These are phyloP conservation scores for Cyanocitta stelleri DNA, from an alignment of 2,113 vertebrate genomes.

Conservation along the genomic window DNA sequence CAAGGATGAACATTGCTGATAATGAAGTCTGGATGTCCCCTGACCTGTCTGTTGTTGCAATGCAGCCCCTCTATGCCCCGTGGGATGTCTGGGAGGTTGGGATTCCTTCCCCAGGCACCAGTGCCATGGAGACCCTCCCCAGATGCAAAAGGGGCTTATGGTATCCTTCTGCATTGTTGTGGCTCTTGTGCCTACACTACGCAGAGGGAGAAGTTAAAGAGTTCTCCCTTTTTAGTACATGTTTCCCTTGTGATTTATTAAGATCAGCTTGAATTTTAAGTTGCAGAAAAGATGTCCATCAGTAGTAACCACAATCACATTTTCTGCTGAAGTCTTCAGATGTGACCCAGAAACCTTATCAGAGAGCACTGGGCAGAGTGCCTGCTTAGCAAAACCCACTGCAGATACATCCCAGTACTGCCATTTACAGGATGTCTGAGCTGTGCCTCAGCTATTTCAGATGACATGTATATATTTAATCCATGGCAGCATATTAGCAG, in stretches of 20 bases:
- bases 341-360: constrained; percentile 8
- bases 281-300: background rate
- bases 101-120: background rate
- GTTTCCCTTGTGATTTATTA: background rate
- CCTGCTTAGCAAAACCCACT: background rate
- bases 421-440: background rate
- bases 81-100: accelerated
- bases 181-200: background rate
- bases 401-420: background rate
- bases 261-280: background rate
- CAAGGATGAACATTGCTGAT: background rate
- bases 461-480: constrained; percentile 29
- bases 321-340: background rate
- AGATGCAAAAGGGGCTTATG: background rate
- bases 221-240: background rate
- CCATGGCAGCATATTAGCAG: constrained; percentile 20
- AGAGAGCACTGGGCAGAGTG: background rate
- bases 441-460: background rate
- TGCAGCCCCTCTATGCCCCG: background rate
- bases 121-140: background rate
- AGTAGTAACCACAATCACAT: background rate
- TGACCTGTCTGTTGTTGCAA: background rate
- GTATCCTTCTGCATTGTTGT: background rate
- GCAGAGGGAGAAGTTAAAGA: background rate
- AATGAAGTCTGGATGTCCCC: background rate